Evolutionary conservation across 2,113 vertebrate genomes (phyloP), one percentile per base, ranked within the genome.

Genomic region (Clarias batrachus): DNA sequence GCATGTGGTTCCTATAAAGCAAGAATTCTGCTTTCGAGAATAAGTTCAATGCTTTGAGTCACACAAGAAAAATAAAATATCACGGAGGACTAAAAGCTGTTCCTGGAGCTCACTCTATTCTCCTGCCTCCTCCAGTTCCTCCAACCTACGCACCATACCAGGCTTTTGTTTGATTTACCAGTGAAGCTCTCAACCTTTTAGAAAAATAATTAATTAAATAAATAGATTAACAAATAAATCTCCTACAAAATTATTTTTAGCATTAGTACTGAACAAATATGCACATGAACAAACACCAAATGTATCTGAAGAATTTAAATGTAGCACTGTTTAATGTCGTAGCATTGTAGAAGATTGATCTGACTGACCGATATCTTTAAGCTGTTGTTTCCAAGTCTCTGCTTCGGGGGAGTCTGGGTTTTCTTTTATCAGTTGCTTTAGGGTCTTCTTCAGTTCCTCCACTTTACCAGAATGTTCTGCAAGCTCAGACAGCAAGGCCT

Each of bases 361-460:
- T 85, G 6, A 94, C 96, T 91, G 94, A 99, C 98, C 96, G 79
- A 99, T 96, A 57, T 99, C 97, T 11, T 96, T 95, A 85, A 98
- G 96, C 93, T 97, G 97, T 90, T 96, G 94, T 91, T 95, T 97
- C 98, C 98, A 99, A 79, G 90, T 94, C 74, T 95, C 95, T 17
- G 95, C 96, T 93, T 99, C 98, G 4, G 97, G 96, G 41, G 97
- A 97, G 78, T 97, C 96, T 0, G 97, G 97, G 52, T 98, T 96
- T 89, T 96, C 95, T 84, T 94, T 90, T 30, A 99, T 93, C 85
- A 99, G 94, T 88, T 93, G 95, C 91, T 95, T 95, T 83, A 99
- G 92, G 0, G 93, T 93, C 90, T 92, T 95, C 89, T 97, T 98
- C 78, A 97, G 94, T 86, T 97, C 96, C 91, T 99, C 96, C 71